Evolutionary conservation across 2,113 vertebrate species (phyloP).

Genomic region (Elephantulus edwardii): DNA sequence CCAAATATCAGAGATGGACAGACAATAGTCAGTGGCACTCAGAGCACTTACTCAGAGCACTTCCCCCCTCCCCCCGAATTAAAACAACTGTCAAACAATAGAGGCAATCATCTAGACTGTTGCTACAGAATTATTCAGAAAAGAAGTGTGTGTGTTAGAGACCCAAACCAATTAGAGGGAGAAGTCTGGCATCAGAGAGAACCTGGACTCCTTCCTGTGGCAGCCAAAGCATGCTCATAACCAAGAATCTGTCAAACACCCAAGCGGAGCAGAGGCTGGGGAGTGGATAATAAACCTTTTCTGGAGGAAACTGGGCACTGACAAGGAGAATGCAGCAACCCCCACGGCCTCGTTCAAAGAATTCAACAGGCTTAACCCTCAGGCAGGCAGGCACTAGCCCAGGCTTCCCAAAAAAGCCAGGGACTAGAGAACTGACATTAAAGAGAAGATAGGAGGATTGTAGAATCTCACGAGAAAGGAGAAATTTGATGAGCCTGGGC

Average conservation of each 20-base stretch:
- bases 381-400: background rate
- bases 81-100: slow-evolving; percentile 40
- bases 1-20: background rate
- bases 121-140: slow-evolving; percentile 69
- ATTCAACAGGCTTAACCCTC: background rate
- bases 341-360: background rate
- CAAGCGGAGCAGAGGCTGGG: slow-evolving; percentile 62
- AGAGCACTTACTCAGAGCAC: background rate
- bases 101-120: background rate
- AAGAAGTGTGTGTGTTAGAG: slow-evolving; percentile 53
- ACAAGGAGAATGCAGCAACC: slow-evolving; percentile 14
- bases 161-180: slow-evolving; percentile 68
- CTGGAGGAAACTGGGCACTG: slow-evolving; percentile 58
- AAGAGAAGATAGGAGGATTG: background rate
- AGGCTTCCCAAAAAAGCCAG: background rate
- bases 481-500: background rate
- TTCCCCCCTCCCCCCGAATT: slow-evolving; percentile 22
- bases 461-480: background rate
- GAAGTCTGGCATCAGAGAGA: slow-evolving; percentile 66
- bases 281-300: slow-evolving; percentile 70
- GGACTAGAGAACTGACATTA: background rate
- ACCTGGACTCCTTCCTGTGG: slow-evolving; percentile 63
- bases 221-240: slow-evolving; percentile 64
- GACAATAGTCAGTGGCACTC: background rate
- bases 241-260: slow-evolving; percentile 69